A percentile compares a stretch with the other conserved stretches of the same genome.
These are phyloP conservation scores for Spisula subtruncata DNA, from an alignment of 2,888 invertebrate genomes.

Conservation along the genomic window DNA sequence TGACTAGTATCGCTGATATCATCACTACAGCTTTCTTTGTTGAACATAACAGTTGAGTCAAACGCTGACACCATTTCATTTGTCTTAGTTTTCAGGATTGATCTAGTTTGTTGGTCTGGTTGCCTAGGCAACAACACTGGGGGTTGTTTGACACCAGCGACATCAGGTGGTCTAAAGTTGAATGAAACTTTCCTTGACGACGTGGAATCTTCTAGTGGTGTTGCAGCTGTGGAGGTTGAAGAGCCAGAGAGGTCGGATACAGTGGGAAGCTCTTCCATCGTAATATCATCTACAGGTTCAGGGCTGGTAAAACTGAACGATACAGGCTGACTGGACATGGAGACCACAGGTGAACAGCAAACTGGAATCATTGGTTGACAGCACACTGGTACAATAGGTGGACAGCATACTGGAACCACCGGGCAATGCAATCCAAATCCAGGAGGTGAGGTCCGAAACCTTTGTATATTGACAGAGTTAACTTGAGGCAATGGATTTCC, in stretches of 20 bases:
- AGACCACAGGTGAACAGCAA: neutral
- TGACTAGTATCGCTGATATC: neutral
- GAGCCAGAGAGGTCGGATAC: neutral
- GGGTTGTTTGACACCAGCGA: neutral
- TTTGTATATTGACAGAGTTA: neutral
- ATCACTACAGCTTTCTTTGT: slow-evolving; percentile 10
- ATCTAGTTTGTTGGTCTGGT: slow-evolving; percentile 4
- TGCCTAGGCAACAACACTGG: neutral
- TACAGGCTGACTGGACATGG: neutral
- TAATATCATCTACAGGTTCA: slow-evolving; percentile 28
- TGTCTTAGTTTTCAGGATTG: slow-evolving; percentile 55
- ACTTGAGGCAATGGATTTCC: neutral
- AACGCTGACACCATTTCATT: slow-evolving; percentile 60
- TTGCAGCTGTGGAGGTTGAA: neutral
- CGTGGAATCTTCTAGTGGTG: neutral
- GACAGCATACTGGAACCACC: neutral
- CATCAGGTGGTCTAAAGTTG: slow-evolving; percentile 32
- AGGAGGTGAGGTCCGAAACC: neutral
- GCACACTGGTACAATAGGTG: neutral
- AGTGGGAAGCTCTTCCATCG: slow-evolving; percentile 24
- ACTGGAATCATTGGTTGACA: neutral
- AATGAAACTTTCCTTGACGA: slow-evolving; percentile 32
- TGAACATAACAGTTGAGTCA: slow-evolving; percentile 36
- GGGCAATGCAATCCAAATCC: neutral
- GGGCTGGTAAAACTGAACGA: slow-evolving; percentile 26